A percentile compares a stretch with the other conserved stretches of the same genome.
Conservation (phyloP, 2,888 invertebrate genomes). For the Anarsia innoxiella region DNA sequence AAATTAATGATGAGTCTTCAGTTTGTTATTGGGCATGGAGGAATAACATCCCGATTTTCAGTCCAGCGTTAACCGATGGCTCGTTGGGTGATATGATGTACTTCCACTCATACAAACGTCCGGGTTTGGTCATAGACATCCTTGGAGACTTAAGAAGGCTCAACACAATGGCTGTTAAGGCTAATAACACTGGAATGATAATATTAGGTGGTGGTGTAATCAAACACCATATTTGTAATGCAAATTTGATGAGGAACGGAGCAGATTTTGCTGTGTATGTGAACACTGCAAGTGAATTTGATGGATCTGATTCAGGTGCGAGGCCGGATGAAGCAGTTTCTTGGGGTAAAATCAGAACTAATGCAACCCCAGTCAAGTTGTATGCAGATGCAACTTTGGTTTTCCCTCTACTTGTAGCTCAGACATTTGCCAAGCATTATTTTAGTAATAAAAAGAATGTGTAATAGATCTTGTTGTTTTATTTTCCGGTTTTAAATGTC, state of each 20-base stretch:
- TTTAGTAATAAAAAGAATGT: conserved; percentile 72
- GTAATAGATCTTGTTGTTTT: conserved; percentile 29
- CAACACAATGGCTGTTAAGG: conserved; percentile 95
- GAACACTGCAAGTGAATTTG: conserved; percentile 96
- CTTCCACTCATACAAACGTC: conserved; percentile 95
- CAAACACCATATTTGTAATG: conserved; percentile 99
- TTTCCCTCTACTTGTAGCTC: conserved; percentile 95
- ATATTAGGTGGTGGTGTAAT: conserved; percentile 96
- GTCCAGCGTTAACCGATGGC: conserved; percentile 98
- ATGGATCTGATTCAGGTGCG: conserved; percentile 98
- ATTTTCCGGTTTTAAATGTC: conserved; percentile 5
- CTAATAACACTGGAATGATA: conserved; percentile 95
- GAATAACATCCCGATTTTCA: conserved; percentile 97
- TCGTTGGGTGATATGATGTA: conserved; percentile 99
- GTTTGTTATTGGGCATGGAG: conserved; percentile 98
- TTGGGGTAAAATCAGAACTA: conserved; percentile 97
- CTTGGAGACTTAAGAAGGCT: conserved; percentile 91
- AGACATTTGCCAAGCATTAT: conserved; percentile 92
- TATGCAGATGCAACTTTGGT: conserved; percentile 96
- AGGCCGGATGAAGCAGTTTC: conserved; percentile 98
- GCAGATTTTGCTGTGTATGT: conserved; percentile 96
- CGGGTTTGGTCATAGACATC: conserved; percentile 95
- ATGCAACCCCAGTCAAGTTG: conserved; percentile 93
- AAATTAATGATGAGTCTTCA: conserved; percentile 92
- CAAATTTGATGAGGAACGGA: conserved; percentile 99